These are phyloP conservation scores for Ptychadena robeensis DNA, from an alignment of 2,797 vertebrate species.

Conservation along the genomic window DNA sequence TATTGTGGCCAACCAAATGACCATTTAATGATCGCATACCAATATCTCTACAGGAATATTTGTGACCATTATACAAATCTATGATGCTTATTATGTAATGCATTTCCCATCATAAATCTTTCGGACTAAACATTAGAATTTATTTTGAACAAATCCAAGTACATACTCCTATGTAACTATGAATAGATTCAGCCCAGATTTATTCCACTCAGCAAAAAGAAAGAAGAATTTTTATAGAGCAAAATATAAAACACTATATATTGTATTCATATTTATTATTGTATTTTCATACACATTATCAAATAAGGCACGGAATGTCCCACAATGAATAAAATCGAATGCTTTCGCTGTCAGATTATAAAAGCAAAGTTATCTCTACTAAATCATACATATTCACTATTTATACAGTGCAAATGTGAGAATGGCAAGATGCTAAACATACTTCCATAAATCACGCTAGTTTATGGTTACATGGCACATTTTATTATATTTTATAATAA, in stretches of 20 bases:
- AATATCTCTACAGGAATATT: background rate
- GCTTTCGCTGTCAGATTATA: slow-evolving; percentile 42
- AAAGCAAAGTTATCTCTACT: slow-evolving; percentile 51
- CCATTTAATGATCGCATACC: background rate
- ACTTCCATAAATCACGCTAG: slow-evolving; percentile 46
- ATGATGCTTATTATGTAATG: slow-evolving; percentile 10
- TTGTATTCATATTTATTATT: slow-evolving; percentile 53
- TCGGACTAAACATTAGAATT: slow-evolving; percentile 3
- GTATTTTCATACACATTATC: slow-evolving; percentile 49
- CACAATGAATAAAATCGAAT: slow-evolving; percentile 52
- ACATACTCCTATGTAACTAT: slow-evolving; percentile 3
- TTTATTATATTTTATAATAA: slow-evolving; percentile 41
- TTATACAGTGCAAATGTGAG: slow-evolving; percentile 49
- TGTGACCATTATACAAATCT: slow-evolving; percentile 8
- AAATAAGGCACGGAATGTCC: slow-evolving; percentile 51
- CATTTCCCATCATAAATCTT: slow-evolving; percentile 1
- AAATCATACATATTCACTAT: slow-evolving; percentile 50
- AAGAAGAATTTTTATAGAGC: slow-evolving; percentile 28
- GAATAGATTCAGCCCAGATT: slow-evolving; percentile 12
- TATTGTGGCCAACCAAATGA: background rate
- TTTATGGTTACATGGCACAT: slow-evolving; percentile 17
- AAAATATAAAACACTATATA: slow-evolving; percentile 37
- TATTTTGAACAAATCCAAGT: background rate
- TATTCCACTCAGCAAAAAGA: background rate
- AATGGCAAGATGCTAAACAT: slow-evolving; percentile 45